Percentiles rank a stretch among this genome's conserved stretches.
phyloP scores from a whole-genome alignment of 2,888 invertebrate genomes.

The Portevinia maculata region DNA sequence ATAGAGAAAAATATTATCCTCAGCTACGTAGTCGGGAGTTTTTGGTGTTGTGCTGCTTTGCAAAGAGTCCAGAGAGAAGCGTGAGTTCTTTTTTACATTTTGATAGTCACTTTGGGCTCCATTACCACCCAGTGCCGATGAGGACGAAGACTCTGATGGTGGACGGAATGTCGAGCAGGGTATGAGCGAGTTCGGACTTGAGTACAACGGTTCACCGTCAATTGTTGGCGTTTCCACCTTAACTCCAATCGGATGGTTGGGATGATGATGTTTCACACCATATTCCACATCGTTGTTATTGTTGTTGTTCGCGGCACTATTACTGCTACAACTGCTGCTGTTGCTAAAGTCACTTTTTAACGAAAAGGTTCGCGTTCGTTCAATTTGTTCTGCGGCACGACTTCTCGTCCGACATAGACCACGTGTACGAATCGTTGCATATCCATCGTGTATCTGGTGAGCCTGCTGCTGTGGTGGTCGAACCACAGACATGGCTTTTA shows the following conservation, averaged over 20 bases:
- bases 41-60: constrained; percentile 82
- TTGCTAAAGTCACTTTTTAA: constrained; percentile 78
- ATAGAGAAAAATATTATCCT: constrained; percentile 81
- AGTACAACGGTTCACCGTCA: constrained; percentile 80
- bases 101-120: constrained; percentile 78
- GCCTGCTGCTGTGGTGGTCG: constrained; percentile 77
- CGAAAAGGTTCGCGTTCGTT: constrained; percentile 80
- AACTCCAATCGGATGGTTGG: constrained; percentile 71
- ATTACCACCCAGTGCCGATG: constrained; percentile 78
- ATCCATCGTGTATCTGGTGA: constrained; percentile 89
- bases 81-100: constrained; percentile 80
- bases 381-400: constrained; percentile 79
- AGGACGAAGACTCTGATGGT: constrained; percentile 80
- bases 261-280: constrained; percentile 47
- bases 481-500: constrained; percentile 64
- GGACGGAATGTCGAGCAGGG: constrained; percentile 79
- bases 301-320: constrained; percentile 66
- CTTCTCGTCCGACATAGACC: constrained; percentile 83
- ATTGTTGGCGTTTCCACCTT: constrained; percentile 80
- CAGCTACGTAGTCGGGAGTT: constrained; percentile 81
- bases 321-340: constrained; percentile 67
- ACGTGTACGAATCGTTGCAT: constrained; percentile 91
- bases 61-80: constrained; percentile 81
- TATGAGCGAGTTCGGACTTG: constrained; percentile 74
- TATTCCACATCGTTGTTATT: constrained; percentile 69